A percentile compares a stretch with the other conserved stretches of the same genome.
phyloP scores from a whole-genome alignment of 2,888 invertebrate species.

The Artemia sinica region DNA sequence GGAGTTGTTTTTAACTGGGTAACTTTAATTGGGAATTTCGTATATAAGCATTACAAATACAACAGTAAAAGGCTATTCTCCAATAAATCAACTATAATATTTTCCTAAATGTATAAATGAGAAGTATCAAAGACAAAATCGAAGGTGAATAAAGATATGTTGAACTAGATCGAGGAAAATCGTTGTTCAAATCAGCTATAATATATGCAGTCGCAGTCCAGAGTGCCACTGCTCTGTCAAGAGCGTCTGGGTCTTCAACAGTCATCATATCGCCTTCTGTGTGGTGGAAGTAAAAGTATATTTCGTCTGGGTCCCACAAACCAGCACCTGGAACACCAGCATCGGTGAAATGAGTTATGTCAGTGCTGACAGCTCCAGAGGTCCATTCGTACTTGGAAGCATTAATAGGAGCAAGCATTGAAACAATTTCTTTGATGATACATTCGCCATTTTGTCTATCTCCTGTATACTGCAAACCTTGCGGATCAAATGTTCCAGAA shows the following conservation, averaged over 20 bases:
- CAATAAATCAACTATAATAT: no score
- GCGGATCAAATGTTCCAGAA: conserved; percentile 55
- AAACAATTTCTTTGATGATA: conserved; percentile 47
- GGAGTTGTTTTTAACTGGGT: no score
- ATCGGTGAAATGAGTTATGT: conserved; percentile 44
- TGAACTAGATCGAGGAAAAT: conserved; percentile 37
- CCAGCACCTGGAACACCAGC: conserved; percentile 52
- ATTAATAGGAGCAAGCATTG: conserved; percentile 47
- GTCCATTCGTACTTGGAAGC: conserved; percentile 39
- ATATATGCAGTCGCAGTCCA: conserved; percentile 60
- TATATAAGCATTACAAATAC: no score
- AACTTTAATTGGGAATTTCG: no score
- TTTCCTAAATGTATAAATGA: no score
- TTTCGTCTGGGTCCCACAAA: conserved; percentile 43
- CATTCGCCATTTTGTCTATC: conserved; percentile 44
- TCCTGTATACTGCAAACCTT: conserved; percentile 48
- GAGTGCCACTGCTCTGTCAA: conserved; percentile 55
- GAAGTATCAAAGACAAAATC: no score
- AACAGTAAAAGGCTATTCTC: no score
- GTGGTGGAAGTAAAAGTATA: conserved; percentile 62
- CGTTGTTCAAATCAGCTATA: conserved; percentile 51
- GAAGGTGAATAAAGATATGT: no score
- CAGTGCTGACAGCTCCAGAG: conserved; percentile 39
- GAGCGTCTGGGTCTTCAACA: conserved; percentile 46
- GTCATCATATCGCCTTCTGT: conserved; percentile 60